These are phyloP conservation scores for Cyclura pinguis DNA, from an alignment of 2,797 vertebrate species.

Conservation along the genomic window DNA sequence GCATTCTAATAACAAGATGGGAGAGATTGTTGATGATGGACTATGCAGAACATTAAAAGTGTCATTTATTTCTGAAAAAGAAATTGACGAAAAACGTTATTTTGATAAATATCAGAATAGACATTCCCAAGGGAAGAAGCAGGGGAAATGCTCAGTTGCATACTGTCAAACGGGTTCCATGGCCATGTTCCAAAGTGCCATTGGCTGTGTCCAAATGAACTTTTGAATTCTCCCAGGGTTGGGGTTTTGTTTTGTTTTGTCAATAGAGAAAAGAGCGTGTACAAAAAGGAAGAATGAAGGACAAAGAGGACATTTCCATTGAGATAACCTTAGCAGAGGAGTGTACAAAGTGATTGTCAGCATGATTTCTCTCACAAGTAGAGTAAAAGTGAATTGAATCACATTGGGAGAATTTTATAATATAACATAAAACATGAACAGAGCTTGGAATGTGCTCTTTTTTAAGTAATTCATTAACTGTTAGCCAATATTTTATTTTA, in stretches of 20 bases:
- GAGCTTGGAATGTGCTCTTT: no score
- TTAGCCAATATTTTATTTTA: no score
- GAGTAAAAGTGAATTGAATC: background rate
- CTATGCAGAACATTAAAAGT: conserved; percentile 26
- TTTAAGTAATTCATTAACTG: no score
- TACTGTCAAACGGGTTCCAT: conserved; percentile 14
- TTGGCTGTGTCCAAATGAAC: conserved; percentile 26
- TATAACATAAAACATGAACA: background rate
- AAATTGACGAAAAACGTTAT: conserved; percentile 22
- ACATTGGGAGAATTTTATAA: background rate
- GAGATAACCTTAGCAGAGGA: background rate
- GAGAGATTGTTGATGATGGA: conserved; percentile 26
- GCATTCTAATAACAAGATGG: conserved; percentile 32
- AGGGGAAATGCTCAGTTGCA: conserved; percentile 23
- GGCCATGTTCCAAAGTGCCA: conserved; percentile 35
- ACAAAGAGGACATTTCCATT: conserved; percentile 14
- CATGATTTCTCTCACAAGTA: background rate
- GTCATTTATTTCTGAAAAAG: conserved; percentile 23
- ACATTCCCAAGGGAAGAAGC: conserved; percentile 37
- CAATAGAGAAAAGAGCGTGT: conserved; percentile 8
- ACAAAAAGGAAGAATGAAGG: background rate
- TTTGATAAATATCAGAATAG: conserved; percentile 32
- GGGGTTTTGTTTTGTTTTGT: background rate
- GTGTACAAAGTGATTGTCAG: background rate
- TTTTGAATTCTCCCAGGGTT: conserved; percentile 39